Evolutionary conservation across 2,113 vertebrate species (phyloP).

Genomic region (Salvelinus alpinus): DNA sequence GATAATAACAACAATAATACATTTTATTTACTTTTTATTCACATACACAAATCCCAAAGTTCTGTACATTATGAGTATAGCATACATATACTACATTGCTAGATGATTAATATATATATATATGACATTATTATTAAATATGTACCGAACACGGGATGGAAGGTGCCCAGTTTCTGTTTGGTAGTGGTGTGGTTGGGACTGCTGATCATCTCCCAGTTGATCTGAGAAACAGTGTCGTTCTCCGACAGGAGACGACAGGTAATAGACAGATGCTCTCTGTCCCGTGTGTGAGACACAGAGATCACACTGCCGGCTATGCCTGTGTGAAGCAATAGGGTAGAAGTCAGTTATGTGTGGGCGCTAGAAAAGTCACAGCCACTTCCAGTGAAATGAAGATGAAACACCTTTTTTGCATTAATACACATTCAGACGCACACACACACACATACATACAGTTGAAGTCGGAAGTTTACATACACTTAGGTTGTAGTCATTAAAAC

Average conservation of each 20-base stretch:
- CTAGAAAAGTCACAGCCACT: background rate
- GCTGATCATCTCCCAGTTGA: conserved; percentile 45
- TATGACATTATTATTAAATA: too few relatives aligned
- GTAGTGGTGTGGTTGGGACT: conserved; percentile 25
- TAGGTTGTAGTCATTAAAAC: too few relatives aligned
- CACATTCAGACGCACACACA: background rate
- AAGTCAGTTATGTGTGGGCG: background rate
- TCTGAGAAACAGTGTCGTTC: conserved; percentile 38
- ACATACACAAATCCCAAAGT: too few relatives aligned
- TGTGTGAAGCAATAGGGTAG: background rate
- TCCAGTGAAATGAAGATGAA: background rate
- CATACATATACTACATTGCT: too few relatives aligned
- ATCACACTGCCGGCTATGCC: conserved; percentile 26
- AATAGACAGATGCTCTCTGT: conserved; percentile 1
- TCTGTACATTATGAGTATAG: too few relatives aligned
- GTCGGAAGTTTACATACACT: too few relatives aligned
- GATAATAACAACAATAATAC: too few relatives aligned
- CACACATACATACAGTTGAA: too few relatives aligned
- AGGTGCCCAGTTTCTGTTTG: conserved; percentile 29
- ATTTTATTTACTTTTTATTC: too few relatives aligned
- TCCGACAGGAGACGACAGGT: conserved; percentile 33
- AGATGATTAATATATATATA: too few relatives aligned
- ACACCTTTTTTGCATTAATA: background rate
- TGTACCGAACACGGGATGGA: conserved; percentile 25
- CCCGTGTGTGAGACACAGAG: conserved; percentile 13